Base-by-base conservation (phyloP, 1,140 invertebrate genomes). In the Drosophila gunungcola region DNA sequence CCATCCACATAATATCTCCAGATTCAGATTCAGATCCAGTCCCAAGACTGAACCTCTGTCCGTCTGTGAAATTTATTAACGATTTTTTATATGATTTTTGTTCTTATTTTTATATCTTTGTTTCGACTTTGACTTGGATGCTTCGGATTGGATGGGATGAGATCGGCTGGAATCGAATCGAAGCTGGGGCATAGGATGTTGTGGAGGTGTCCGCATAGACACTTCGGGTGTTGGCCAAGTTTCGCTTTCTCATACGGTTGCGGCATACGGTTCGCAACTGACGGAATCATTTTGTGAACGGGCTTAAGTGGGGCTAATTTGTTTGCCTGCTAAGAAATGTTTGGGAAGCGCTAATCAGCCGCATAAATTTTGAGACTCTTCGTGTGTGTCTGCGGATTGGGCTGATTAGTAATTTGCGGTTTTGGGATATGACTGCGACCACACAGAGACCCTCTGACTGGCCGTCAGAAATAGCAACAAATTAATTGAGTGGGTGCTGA, bases 11-110 rank as follows among this genome's bases (percentile, higher is more conserved):
- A 60, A 42, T 62, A 62, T 62, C 49, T 27, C 42, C 61, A 62
- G 16, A 16, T 39, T 29, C 39, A 41, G 38, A 38, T 41, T 29
- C 55, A 56, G 60, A 39, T 46, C 46, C 49, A 56, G 56, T 48
- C 43, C 62, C 43, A 46, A 43, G 25, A 27, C 75, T 27, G 13
- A 36, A 13, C 43, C 32, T 57, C 70, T 27, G 61, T 78, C 62
- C 81, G 79, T 70, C 78, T 83, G 67, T 80, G 79, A 90, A 90
- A 90, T 90, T 90, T 90, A 90, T 90, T 90, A 86, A 90, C 86
- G 86, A 82, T 86, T 90, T 82, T 85, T 74, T 84, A 69, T 90
- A 80, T 89, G 69, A 80, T 80, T 78, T 54, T 73, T 73, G 51
- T 57, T 54, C 57, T 80, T 73, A 41, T 76, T 85, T 80, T 80